Evolutionary conservation across 2,113 vertebrate species (phyloP).

Genomic region (Paratilapia polleni): DNA sequence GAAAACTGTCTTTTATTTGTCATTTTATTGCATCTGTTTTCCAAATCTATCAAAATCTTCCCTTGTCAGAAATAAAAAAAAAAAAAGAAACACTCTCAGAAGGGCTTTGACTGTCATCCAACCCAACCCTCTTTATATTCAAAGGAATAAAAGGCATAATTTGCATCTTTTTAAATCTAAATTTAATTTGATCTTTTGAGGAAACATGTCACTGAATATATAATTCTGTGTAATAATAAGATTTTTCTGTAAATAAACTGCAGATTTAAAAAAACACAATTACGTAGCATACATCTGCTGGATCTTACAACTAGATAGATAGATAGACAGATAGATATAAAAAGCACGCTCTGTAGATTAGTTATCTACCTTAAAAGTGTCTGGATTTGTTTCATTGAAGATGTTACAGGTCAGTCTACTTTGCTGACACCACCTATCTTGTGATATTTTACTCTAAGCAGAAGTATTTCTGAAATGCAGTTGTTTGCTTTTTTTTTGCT

Average conservation of each 20-base stretch:
- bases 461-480: background rate
- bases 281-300: background rate
- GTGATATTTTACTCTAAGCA: background rate
- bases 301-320: background rate
- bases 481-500: background rate
- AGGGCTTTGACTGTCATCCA: background rate
- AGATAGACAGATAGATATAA: background rate
- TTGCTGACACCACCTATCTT: background rate
- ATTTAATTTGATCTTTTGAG: fast-evolving
- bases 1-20: background rate
- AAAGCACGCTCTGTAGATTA: background rate
- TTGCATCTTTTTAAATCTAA: background rate
- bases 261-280: background rate
- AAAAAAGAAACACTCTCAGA: background rate
- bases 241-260: background rate
- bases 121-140: background rate
- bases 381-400: background rate
- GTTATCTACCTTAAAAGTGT: background rate
- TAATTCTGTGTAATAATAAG: background rate
- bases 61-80: too few relatives aligned
- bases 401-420: background rate
- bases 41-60: background rate
- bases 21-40: background rate
- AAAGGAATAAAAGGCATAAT: background rate
- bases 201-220: background rate